Base-by-base conservation (phyloP, 1,140 invertebrate genomes). In the Temnothorax curvispinosus region DNA sequence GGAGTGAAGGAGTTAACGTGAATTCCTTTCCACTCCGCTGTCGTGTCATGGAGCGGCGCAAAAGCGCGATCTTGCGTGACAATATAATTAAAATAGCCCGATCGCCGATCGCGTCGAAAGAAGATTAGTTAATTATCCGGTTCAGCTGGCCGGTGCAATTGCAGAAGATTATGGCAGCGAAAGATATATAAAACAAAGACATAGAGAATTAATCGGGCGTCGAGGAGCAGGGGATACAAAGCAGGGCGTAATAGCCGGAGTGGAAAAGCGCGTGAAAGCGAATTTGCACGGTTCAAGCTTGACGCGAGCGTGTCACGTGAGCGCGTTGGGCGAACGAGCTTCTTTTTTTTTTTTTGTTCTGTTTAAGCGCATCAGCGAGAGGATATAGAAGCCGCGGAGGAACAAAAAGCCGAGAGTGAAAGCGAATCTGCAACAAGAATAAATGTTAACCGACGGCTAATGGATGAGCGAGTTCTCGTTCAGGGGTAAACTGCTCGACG, bases 181-280 rank as follows among this genome's bases (percentile, higher is more conserved):
- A 35, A 67, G 60, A 47, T 21, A n/a, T 18, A 50, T 6, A 67
- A 67, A 67, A 50, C 13, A 27, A 38, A 69, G 64, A 71, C 18
- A 35, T 11, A 11, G 65, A 38, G 56, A 41, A 81, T 81, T 69
- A 71, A 71, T 71, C 64, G 47, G 15, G 32, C n/a, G 47, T 71
- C 64, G 35, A 69, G 77, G 54, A 18, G 21, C 21, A 21, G 41
- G 47, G 35, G 35, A 44, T 62, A 78, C 41, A 78, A 78, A 65
- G 21, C 38, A 21, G 60, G 60, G 77, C 9, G 21, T 52, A 52
- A 71, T 54, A 56, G 35, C 7, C 62, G 62, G 21, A 54, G 64
- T 69, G 64, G 38, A 81, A 81, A 81, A 71, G 47, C 50, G 76
- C 60, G 21, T 65, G 44, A 78, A 78, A 78, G 76, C 58, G 27